Percentiles rank a stretch among this genome's conserved stretches.
Conservation (phyloP, 2,797 vertebrate genomes). For the Gymnocypris eckloni region DNA sequence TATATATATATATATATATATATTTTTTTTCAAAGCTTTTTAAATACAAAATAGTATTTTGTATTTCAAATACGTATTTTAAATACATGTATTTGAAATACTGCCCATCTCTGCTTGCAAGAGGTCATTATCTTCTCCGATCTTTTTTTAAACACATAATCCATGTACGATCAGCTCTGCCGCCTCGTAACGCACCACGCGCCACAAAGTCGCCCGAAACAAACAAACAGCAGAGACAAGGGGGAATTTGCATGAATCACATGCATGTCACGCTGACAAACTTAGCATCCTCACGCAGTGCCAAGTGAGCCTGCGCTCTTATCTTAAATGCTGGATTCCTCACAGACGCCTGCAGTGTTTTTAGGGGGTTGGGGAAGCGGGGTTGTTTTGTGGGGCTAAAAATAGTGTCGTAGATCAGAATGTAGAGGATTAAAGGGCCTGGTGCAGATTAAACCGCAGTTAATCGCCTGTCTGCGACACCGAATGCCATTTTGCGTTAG, state of each 20-base stretch:
- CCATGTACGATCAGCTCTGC: constrained; percentile 23
- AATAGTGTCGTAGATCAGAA: constrained; percentile 54
- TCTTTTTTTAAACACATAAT: constrained; percentile 39
- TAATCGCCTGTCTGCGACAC: constrained; percentile 39
- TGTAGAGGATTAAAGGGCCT: constrained; percentile 33
- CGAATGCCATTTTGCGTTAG: constrained; percentile 14
- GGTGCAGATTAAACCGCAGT: constrained; percentile 45
- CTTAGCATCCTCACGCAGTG: constrained; percentile 7
- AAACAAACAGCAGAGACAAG: constrained; percentile 27
- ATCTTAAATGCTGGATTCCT: constrained; percentile 49
- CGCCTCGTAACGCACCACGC: not conserved
- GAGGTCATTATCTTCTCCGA: constrained; percentile 43
- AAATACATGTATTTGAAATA: too few relatives aligned
- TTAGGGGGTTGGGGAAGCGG: constrained; percentile 27
- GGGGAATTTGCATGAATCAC: constrained; percentile 52
- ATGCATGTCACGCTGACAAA: constrained; percentile 37
- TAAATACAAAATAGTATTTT: too few relatives aligned
- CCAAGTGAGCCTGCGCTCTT: constrained; percentile 31
- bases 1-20: too few relatives aligned
- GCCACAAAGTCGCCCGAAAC: constrained; percentile 27
- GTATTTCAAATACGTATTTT: too few relatives aligned
- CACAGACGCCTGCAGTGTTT: constrained; percentile 42
- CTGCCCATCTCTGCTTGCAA: not conserved
- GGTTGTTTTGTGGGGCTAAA: constrained; percentile 46
- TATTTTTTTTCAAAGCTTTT: too few relatives aligned